phyloP scores from a whole-genome alignment of 2,888 invertebrate species.

The Eucriotettix oculatus region DNA sequence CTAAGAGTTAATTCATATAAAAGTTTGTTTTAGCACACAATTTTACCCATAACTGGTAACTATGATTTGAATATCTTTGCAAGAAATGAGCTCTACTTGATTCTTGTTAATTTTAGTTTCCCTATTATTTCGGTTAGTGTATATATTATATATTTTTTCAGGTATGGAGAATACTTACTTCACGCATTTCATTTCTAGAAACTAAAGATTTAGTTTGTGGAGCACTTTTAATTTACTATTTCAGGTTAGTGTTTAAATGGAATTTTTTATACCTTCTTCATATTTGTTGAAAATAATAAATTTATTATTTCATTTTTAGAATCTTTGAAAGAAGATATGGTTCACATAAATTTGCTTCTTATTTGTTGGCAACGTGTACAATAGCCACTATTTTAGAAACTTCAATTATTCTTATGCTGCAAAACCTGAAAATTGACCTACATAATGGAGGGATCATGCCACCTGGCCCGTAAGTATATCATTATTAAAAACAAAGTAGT shows the following conservation, averaged over 20 bases:
- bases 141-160: conserved; percentile 16
- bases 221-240: conserved; percentile 31
- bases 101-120: no score
- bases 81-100: no score
- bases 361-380: conserved; percentile 25
- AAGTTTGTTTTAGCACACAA: background rate
- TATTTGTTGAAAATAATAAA: background rate
- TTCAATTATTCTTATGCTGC: conserved; percentile 20
- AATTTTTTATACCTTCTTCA: background rate
- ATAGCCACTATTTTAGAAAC: conserved; percentile 27
- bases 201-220: conserved; percentile 33
- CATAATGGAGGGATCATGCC: conserved; percentile 24
- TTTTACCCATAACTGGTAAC: no score
- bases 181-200: conserved; percentile 29
- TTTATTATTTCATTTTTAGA: conserved; percentile 16
- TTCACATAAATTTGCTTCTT: conserved; percentile 30
- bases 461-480: conserved; percentile 29
- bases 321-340: conserved; percentile 35
- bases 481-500: background rate
- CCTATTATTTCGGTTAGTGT: background rate
- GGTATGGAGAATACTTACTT: conserved; percentile 26
- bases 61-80: no score
- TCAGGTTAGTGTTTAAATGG: conserved; percentile 19
- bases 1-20: background rate
- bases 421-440: conserved; percentile 22